A percentile compares a stretch with the other conserved stretches of the same genome.
phyloP scores from a whole-genome alignment of 2,888 invertebrate species.

The Xestia c-nigrum region DNA sequence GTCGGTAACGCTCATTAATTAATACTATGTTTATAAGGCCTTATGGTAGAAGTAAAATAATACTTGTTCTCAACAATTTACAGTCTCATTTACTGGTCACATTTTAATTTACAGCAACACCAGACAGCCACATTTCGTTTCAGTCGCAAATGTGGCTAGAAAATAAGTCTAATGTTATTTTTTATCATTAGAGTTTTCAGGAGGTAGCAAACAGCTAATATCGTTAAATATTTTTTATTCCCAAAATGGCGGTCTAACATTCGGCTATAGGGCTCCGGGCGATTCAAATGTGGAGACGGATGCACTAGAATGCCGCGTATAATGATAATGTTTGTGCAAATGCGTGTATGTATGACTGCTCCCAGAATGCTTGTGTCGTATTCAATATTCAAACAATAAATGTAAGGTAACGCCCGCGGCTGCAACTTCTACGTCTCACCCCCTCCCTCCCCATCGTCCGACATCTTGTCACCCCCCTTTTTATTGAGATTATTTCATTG shows the following conservation, averaged over 20 bases:
- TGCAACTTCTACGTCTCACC: constrained; percentile 62
- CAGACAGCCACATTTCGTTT: background rate
- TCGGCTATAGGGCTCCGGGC: constrained; percentile 71
- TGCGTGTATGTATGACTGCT: constrained; percentile 67
- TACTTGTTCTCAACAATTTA: background rate
- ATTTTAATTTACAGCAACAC: constrained; percentile 32
- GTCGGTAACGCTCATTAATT: background rate
- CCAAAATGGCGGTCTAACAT: constrained; percentile 68
- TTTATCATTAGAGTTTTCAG: constrained; percentile 26
- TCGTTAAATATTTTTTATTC: constrained; percentile 21
- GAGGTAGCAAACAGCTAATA: constrained; percentile 19
- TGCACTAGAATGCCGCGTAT: constrained; percentile 62
- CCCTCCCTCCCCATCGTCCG: background rate
- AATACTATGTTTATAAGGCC: background rate
- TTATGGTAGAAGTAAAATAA: background rate
- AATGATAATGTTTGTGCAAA: constrained; percentile 66
- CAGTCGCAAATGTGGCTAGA: background rate
- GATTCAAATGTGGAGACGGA: constrained; percentile 68
- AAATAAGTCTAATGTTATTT: constrained; percentile 33
- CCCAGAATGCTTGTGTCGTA: constrained; percentile 79
- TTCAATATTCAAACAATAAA: constrained; percentile 76
- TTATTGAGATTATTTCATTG: constrained; percentile 63
- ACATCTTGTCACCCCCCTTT: constrained; percentile 42
- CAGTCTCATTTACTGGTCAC: constrained; percentile 2
- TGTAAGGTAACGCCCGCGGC: constrained; percentile 70